Base-by-base conservation (phyloP, 2,113 vertebrate species). In the Sylvilagus bachmani region DNA sequence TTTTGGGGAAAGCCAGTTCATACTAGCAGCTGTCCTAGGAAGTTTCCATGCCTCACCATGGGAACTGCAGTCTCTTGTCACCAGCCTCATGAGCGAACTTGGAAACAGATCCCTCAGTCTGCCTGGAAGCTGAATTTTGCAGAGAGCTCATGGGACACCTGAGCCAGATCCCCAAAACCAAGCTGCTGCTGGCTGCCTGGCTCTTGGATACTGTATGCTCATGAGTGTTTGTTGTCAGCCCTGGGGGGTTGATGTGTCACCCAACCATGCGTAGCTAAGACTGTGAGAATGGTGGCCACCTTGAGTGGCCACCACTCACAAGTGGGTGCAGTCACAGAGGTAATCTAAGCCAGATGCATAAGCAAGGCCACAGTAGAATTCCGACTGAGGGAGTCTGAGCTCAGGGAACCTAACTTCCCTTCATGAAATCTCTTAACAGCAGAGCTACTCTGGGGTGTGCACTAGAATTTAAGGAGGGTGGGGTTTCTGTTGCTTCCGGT, bases 341-440 rank as follows among this genome's bases (percentile, higher is more conserved):
- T 53, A 44, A 31, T 33, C 36, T 55, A 75, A 79, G 91, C 55
- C n/a, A 93, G 90, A 69, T 61, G 12, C 77, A n/a, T 22, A 81
- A 22, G 16, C 2, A 78, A 67, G 22, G 49, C 9, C 67, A 66
- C 2, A 29, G 38, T 10, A 44, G 73, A 86, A 21, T 58, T 17
- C 49, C 31, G 27, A n/a, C 62, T 78, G 22, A 53, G 27, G 27
- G 22, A 25, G 22, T 71, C 53, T 83, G 64, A 55, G 24, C 22
- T 70, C n/a, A 66, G 19, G 6, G 70, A 17, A 2, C 21, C 66
- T 44, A 44, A 84, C 22, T 53, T 74, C 36, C 38, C 62, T 80
- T 90, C 9, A n/a, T 2, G 44, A 84, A 84, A 66, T 21, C 25
- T 87, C 64, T 94, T 81, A 86, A 89, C n/a, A 36, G 82, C 81